Base-by-base conservation (phyloP, 2,888 invertebrate species). In the Geophilus truncorum region DNA sequence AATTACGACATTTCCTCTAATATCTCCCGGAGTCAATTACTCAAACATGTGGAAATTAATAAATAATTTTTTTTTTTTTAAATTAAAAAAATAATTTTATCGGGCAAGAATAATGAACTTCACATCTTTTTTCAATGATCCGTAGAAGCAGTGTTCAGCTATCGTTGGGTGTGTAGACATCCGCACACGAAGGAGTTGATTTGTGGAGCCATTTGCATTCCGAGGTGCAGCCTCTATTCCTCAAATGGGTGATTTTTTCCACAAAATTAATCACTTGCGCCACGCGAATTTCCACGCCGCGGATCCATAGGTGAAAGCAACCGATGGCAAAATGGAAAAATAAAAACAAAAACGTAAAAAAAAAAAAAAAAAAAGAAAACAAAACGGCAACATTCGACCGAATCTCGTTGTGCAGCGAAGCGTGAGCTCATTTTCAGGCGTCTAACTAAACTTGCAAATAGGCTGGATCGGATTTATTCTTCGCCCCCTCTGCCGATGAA, bases 121-220 rank as follows among this genome's bases (percentile, higher is more conserved):
- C 62, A 23, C 62, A 62, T 62, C 62, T 62, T 62, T 62, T 62
- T 62, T 62, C 62, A 62, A 62, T 62, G 62, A 62, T 7, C 25
- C 62, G 28, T 62, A 45, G 45, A 28, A 62, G 62, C 62, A 62
- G 9, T 62, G 62, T 62, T 62, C 62, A 25, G 62, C 62, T 25
- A 62, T 62, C 62, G 62, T 62, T 62, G 62, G 62, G 62, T 62
- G 62, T 62, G 62, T 62, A 62, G 62, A 62, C 62, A 62, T 62
- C 23, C 25, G 62, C 62, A 25, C 62, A 62, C 62, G 62, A 62
- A 62, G 62, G 62, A 62, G 62, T 62, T 62, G 62, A 62, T 62
- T 62, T 62, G 62, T 62, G 62, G 62, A 62, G 1, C 62, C 62
- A 62, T 62, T 62, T 62, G 62, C 62, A 62, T 62, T 62, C 62